A percentile compares a stretch with the other conserved stretches of the same genome.
phyloP scores from a whole-genome alignment of 2,888 invertebrate species.

The Drosophila nr. fundita region DNA sequence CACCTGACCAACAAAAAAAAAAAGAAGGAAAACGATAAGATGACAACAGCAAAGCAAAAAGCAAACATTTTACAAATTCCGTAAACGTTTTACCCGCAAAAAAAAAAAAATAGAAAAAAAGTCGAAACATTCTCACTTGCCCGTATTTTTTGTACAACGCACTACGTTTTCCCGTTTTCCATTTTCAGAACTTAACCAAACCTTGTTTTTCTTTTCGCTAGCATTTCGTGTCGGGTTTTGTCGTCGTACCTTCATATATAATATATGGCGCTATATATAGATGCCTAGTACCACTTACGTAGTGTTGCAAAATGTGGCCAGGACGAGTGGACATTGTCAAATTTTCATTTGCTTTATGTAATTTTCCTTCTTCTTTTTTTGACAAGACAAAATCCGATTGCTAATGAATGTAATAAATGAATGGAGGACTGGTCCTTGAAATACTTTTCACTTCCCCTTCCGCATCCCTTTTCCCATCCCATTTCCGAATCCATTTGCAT shows the following conservation, averaged over 20 bases:
- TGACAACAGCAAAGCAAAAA: constrained; percentile 33
- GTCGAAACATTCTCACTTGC: constrained; percentile 26
- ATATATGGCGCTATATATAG: constrained; percentile 15
- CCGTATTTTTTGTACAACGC: neutral
- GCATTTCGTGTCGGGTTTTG: constrained; percentile 23
- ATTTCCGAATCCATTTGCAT: constrained; percentile 43
- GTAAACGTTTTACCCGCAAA: constrained; percentile 51
- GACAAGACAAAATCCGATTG: constrained; percentile 40
- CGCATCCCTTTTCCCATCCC: neutral
- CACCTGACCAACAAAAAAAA: constrained; percentile 12
- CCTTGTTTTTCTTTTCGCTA: constrained; percentile 7
- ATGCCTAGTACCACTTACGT: neutral
- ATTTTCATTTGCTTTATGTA: constrained; percentile 54
- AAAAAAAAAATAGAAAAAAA: neutral
- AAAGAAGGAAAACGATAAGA: constrained; percentile 4
- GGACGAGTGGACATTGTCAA: constrained; percentile 50
- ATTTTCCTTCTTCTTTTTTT: constrained; percentile 3
- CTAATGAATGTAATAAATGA: constrained; percentile 52
- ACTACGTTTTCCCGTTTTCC: neutral
- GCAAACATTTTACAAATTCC: constrained; percentile 64
- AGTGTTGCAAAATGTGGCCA: constrained; percentile 4
- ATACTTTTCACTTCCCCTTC: neutral
- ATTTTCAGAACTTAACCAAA: constrained; percentile 3
- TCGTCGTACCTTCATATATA: constrained; percentile 44
- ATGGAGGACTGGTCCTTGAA: constrained; percentile 4